Evolutionary conservation across 2,113 vertebrate species (phyloP).

Genomic region (Columba janthina): DNA sequence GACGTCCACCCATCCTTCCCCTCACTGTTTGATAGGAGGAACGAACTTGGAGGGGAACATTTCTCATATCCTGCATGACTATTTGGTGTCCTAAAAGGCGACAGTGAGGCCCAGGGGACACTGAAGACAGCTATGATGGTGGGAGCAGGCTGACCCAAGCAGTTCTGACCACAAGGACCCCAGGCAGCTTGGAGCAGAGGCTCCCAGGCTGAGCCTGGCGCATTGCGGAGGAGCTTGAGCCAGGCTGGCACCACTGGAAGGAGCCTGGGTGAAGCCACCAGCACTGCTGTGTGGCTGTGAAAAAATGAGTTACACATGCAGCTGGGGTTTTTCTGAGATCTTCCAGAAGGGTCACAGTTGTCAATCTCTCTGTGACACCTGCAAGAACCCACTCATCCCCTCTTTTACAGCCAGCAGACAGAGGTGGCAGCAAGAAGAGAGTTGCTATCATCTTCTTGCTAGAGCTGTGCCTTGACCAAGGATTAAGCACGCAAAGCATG

Average conservation of each 20-base stretch:
- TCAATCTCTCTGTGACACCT: not conserved
- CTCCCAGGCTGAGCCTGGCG: not conserved
- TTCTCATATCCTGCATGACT: not conserved
- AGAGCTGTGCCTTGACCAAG: not conserved
- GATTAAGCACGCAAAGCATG: not conserved
- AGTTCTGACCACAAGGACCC: not conserved
- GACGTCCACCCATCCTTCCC: not conserved
- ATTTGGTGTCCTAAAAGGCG: not conserved
- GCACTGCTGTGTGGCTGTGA: not conserved
- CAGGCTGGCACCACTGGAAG: not conserved
- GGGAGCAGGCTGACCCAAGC: not conserved
- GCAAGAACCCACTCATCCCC: not conserved
- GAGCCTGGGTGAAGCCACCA: not conserved
- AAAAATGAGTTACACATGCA: not conserved
- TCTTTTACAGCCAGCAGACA: not conserved
- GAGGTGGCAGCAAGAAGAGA: not conserved
- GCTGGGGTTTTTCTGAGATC: not conserved
- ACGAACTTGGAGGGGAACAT: not conserved
- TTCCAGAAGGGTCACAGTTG: not conserved
- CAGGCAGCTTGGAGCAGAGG: fast-evolving
- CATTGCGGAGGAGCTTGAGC: fast-evolving
- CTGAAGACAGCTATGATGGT: not conserved
- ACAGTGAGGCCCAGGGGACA: not conserved
- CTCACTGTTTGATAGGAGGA: not conserved
- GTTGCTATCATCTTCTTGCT: not conserved